Conservation (phyloP, 2,797 vertebrate species). For the Protosalanx chinensis region DNA sequence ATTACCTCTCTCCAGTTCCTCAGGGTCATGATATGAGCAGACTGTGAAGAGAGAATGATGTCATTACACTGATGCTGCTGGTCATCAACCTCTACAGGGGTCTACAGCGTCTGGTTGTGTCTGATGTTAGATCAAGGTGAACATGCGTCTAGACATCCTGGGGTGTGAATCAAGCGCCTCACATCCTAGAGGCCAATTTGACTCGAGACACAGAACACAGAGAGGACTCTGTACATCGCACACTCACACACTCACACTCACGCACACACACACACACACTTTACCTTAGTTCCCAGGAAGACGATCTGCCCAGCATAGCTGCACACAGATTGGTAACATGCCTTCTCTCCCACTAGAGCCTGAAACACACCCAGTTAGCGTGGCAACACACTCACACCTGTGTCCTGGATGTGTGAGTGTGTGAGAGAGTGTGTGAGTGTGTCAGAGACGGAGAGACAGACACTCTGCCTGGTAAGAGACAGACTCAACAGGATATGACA, state of each 20-base stretch:
- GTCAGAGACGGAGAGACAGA: too few relatives aligned
- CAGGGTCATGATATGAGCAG: slow-evolving; percentile 89
- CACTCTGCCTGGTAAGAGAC: too few relatives aligned
- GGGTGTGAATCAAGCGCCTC: too few relatives aligned
- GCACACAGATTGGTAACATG: slow-evolving; percentile 95
- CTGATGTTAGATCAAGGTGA: too few relatives aligned
- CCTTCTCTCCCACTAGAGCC: slow-evolving; percentile 95
- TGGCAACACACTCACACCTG: not conserved
- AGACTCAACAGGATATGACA: not conserved
- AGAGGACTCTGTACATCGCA: not conserved
- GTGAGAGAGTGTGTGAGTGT: too few relatives aligned
- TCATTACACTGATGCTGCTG: too few relatives aligned
- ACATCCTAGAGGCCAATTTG: too few relatives aligned
- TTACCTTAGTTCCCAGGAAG: slow-evolving; percentile 94
- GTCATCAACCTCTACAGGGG: too few relatives aligned
- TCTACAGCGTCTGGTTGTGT: too few relatives aligned
- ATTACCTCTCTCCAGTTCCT: slow-evolving; percentile 94
- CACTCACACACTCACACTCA: too few relatives aligned
- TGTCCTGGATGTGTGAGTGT: not conserved
- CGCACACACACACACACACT: not conserved
- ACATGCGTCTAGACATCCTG: too few relatives aligned
- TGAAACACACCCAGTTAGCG: slow-evolving; percentile 48
- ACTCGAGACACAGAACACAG: not conserved
- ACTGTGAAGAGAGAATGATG: slow-evolving; percentile 64
- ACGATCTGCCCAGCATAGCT: slow-evolving; percentile 89